Base-by-base conservation (phyloP, 2,113 vertebrate species). In the Tetrao urogallus region DNA sequence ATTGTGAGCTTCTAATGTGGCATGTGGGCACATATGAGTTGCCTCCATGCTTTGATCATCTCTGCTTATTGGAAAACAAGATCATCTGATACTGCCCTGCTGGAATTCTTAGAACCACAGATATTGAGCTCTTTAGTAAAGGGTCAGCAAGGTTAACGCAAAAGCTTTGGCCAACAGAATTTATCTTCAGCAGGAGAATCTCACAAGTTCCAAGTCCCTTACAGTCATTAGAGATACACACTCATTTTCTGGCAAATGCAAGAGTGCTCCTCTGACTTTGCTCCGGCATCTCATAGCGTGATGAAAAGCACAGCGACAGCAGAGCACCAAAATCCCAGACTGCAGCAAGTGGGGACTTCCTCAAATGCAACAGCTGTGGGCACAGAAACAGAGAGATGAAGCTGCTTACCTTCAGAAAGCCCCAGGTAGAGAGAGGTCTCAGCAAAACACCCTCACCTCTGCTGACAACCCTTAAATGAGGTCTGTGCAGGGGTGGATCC, bases 21-120 rank as follows among this genome's bases (percentile, higher is more conserved):
- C 79, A 70, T 89, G 63, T 1, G 2, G 70, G 69, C 81, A 48
- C 78, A 50, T 43, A 28, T 1, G 5, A 40, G 63, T 79, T 58
- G 36, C 60, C 43, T n/a, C 38, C 40, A 1, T 2, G 74, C 93
- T 95, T 92, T 95, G 92, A 95, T 91, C 90, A 22, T 57, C 74
- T 38, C 66, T 22, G 28, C 8, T 56, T 25, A 25, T 21, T 47
- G 81, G 60, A 52, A 86, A 93, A 57, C 57, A 32, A 2, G 10
- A 82, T 82, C 64, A 25, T 47, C 66, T 56, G 81, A 78, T 91
- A 57, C 0, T 0, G 18, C 73, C 42, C 21, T 63, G 86, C 65
- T 69, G 70, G 69, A 27, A 34, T 61, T 34, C 81, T 71, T 61
- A 63, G 65, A 91, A 73, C 54, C n/a, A 2, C 81, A 43, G n/a